Conservation (phyloP, 1,140 invertebrate species). For the Ooceraea biroi region DNA sequence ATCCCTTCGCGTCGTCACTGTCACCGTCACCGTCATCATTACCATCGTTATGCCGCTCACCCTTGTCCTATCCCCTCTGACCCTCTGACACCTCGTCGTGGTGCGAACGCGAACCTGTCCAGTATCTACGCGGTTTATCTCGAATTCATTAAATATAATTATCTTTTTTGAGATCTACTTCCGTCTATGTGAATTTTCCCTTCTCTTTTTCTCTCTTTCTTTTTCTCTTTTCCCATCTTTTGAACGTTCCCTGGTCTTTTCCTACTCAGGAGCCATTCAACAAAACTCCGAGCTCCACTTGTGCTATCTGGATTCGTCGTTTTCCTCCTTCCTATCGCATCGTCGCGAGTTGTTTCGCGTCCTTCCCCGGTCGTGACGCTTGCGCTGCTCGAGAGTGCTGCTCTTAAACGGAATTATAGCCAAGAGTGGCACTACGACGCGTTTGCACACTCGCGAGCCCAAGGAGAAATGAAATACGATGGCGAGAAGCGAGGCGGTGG, state of each 20-base stretch:
- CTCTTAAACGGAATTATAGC: slow-evolving; percentile 70
- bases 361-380: slow-evolving; percentile 40
- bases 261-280: slow-evolving; percentile 1
- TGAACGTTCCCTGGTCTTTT: neutral
- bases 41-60: slow-evolving; percentile 1
- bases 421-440: slow-evolving; percentile 34
- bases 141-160: slow-evolving; percentile 83
- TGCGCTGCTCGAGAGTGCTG: slow-evolving; percentile 22
- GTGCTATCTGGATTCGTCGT: neutral
- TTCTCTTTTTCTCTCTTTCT: neutral
- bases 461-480: slow-evolving; percentile 68
- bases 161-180: slow-evolving; percentile 61
- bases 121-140: slow-evolving; percentile 62
- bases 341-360: neutral
- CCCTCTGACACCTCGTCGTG: neutral
- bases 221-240: neutral
- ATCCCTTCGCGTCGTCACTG: slow-evolving; percentile 57
- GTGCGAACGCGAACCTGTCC: neutral
- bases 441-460: slow-evolving; percentile 48
- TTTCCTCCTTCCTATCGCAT: neutral
- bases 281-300: neutral
- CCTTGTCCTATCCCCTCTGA: slow-evolving; percentile 46
- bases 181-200: slow-evolving; percentile 6
- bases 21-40: slow-evolving; percentile 21
- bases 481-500: slow-evolving; percentile 33